Evolutionary conservation across 2,113 vertebrate genomes (phyloP), one percentile per base, ranked within the genome.

Genomic region (Morone saxatilis): DNA sequence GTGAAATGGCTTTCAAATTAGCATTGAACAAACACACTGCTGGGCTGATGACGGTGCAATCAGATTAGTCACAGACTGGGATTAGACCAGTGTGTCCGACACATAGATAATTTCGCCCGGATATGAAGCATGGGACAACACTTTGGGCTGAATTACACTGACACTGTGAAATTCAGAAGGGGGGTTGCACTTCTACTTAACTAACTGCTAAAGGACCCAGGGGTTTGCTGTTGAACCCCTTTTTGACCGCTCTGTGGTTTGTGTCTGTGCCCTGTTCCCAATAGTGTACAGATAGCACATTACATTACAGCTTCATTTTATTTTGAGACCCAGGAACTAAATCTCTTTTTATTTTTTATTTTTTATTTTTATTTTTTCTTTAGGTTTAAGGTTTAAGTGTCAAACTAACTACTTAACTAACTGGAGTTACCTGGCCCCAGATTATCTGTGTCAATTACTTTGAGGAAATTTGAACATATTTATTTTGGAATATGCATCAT

Each of bases 51-150:
- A 80, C 54, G 20, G 31, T 17, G 22, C 80, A 84, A 92, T 84
- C 67, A 81, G 94, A 93, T 94, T 93, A 90, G 92, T 92, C 89
- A 92, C 86, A 88, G 90, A 79, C 12, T 53, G 87, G 70, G 92
- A 89, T 87, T 90, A 92, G 65, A 91, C 74, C 83, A 87, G 73
- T 16, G 59, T 69, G 78, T 85, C 83, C 66, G 14, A 80, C 81
- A 90, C 82, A 84, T 47, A 71, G 57, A 84, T 75, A 7, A 67
- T 71, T 84, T 74, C 71, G 71, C 54, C 67, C 14, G 53, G 72
- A 79, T 16, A 19, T 54, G 78, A 25, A 70, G 85, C 40, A 4
- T 22, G 59, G 66, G 54, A 66, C 65, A 17, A 71, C 67, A 12
- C 70, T 86, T 38, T n/a, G 54, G 81, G 73, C 68, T 79, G 54